Evolutionary conservation across 2,888 invertebrate species (phyloP), one percentile per base, ranked within the genome.

Genomic region (Machimus atricapillus): DNA sequence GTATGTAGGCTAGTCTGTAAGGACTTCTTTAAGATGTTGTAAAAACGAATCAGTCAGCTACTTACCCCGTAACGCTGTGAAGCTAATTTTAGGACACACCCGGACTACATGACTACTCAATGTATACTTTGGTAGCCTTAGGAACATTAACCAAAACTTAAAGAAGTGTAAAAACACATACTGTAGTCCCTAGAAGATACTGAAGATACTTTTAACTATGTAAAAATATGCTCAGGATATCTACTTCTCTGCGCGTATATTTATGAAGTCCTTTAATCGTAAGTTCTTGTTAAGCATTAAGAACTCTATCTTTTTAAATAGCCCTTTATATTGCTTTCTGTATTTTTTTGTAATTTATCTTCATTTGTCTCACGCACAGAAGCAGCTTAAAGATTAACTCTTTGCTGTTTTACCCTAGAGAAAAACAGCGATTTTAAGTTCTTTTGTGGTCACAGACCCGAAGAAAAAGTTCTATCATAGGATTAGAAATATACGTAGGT

Each of bases 41-140:
- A 74, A 52, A 85, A 74, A 85, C 40, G 73, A 74, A 83, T 66
- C 23, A 83, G 14, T 82, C 56, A 82, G 82, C 82, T 82, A 81
- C 81, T 81, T 52, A 81, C 31, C 66, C 66, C 23, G 12, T 66
- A 66, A 66, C 12, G 66, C 66, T 66, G 82, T 82, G 52, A 79
- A 79, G 79, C 31, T 31, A 40, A 79, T 79, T 79, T 81, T 81
- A 81, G 31, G 46, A 81, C n/a, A 52, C 8, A 78, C 43, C 52
- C 34, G 34, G 46, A 82, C 66, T 82, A 58, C 56, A 82, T 82
- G 16, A 82, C 58, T 58, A 82, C 37, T 82, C 31, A 58, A 58
- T n/a, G 43, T 66, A 58, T 82, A 58, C 37, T 12, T 81, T 16
- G 81, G 37, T 82, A 58, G 66, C 27, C 27, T 23, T 27, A 66